Base-by-base conservation (phyloP, 2,113 vertebrate genomes). In the Siniperca chuatsi region DNA sequence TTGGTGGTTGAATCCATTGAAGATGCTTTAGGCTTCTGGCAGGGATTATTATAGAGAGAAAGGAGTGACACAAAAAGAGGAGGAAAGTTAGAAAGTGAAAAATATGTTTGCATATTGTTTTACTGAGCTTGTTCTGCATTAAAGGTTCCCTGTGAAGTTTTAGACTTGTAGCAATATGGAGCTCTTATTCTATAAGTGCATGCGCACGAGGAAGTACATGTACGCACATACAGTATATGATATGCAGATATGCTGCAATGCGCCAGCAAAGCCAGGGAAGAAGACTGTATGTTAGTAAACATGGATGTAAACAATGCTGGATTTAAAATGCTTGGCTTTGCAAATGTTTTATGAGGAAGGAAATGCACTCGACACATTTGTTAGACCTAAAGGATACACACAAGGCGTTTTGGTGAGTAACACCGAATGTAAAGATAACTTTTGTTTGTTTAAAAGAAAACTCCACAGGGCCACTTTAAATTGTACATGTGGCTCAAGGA, bases 21-120 rank as follows among this genome's bases (percentile, higher is more conserved):
- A 6, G 97, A 95, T 0, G 97, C 96, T 87, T 98, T 98, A 40
- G 97, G 97, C 85, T 98, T 98, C 97, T 98, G 91, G 91, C 12
- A 33, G 76, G 64, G 15, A 82, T 7, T 11, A 1, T 75, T 9
- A 71, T 12, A 79, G 69, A 84, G 42, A 4, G 62, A 40, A 2
- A 1, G 1, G 13, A 2, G 42, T 0, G 8, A 54, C 50, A 48
- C 1, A 37, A 35, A 61, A 23, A 68, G 1, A 64, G 42, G 65
- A 61, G 8, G 23, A 40, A 42, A 50, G 48, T 78, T 42, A 50
- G 44, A 83, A 64, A 57, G 20, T 46, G 10, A 46, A 46, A 68
- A 29, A 68, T 2, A 9, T 18, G 46, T 48, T 48, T 48, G 46
- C 46, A 48, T 50, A 20, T 21, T 20, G 50, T 54, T 54, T 52